Base-by-base conservation (phyloP, 1,140 invertebrate genomes). In the Drosophila subpulchrella region DNA sequence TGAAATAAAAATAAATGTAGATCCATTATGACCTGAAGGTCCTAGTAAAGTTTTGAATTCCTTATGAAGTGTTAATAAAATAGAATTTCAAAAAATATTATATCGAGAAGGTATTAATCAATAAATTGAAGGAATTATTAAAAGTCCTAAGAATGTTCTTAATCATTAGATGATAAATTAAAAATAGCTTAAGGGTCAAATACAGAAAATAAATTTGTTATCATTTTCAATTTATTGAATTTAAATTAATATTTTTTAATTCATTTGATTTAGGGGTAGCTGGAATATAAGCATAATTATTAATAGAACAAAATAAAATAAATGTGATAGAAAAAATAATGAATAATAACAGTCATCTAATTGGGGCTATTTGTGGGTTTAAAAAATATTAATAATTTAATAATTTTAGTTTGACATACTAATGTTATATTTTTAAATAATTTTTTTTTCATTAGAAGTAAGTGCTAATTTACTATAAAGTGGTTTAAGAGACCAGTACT, bases 401-500 rank as follows among this genome's bases (percentile, higher is more conserved):
- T 79, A 84, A 94, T 94, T 94, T 93, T 92, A 94, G 92, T 92
- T 93, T 94, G 93, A 94, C 93, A 94, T 92, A 91, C 92, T 93
- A 93, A 93, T 92, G 93, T 94, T 93, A 93, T 93, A 34, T 48
- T 73, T 78, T 92, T 91, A 90, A 92, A 91, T 93, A 93, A 93
- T 93, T 62, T 62, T 92, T 91, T 91, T 90, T 93, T 93, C 93
- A 94, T 94, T 94, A 94, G 92, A 93, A 93, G 92, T 93, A 94
- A 83, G 36, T 92, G 92, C 81, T 93, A 92, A 78, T 86, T 84
- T 93, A 93, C 91, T 93, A 93, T 93, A 61, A 68, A 65, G 47
- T 93, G 88, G 90, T 92, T 93, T 93, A 93, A 94, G 93, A 93
- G 94, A 93, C 92, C 93, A 94, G 48, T 93, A 93, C 93, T 94